A percentile compares a stretch with the other conserved stretches of the same genome.
These are phyloP conservation scores for Zoanthus solanderi DNA, from an alignment of 92 coral and sea anemone species.

Conservation along the genomic window DNA sequence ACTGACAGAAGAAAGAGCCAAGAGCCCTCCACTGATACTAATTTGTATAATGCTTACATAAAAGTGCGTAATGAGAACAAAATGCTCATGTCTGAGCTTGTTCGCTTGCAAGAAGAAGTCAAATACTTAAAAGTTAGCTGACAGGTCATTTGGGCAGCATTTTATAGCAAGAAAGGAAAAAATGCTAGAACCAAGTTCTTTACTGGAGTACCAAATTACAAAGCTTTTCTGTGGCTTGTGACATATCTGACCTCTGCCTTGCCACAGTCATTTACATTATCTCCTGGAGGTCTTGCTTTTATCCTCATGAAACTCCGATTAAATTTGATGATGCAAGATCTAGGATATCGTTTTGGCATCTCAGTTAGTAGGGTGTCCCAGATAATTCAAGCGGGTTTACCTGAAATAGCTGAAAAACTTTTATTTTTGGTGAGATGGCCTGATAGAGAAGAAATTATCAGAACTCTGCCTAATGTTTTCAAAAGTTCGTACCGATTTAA, in stretches of 20 bases:
- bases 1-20: constrained; percentile 3
- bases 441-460: constrained; percentile 17
- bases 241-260: constrained; percentile 15
- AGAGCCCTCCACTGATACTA: constrained; percentile 1
- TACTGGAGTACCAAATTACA: constrained; percentile 7
- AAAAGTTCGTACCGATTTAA: background rate
- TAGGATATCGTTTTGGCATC: constrained; percentile 25
- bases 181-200: constrained; percentile 16
- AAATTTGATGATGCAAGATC: constrained; percentile 17
- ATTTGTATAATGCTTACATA: constrained; percentile 1
- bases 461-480: constrained; percentile 23
- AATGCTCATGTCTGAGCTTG: background rate
- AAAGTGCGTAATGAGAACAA: constrained; percentile 6
- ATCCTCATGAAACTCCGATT: constrained; percentile 13
- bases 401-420: constrained; percentile 7
- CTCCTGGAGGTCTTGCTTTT: constrained; percentile 31
- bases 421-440: constrained; percentile 32
- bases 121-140: constrained; percentile 1
- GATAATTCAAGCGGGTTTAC: constrained; percentile 18
- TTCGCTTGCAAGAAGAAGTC: constrained; percentile 4
- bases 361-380: constrained; percentile 20
- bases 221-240: constrained; percentile 21
- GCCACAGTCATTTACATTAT: constrained; percentile 18
- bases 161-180: constrained; percentile 7
- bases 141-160: constrained; percentile 11